Evolutionary conservation across 2,888 invertebrate genomes (phyloP), one percentile per base, ranked within the genome.

Genomic region (Hyles lineata): DNA sequence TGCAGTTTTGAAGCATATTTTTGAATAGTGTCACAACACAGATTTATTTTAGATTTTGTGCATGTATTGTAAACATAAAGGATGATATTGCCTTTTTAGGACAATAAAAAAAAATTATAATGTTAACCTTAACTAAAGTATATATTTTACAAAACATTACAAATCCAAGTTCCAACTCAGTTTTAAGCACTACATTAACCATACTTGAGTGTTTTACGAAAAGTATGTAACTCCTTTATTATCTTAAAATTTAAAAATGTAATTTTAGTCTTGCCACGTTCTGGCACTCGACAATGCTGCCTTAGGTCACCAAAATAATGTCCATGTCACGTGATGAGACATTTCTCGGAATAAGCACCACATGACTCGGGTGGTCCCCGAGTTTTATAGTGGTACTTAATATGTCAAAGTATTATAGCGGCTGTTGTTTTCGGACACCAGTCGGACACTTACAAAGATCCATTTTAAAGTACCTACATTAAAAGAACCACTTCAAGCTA

Each of bases 301-400:
- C 73, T 72, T 25, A 74, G 77, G 79, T 82, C 81, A 83, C 83
- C 78, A 83, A 85, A 86, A 83, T 84, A 85, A 83, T 83, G 82
- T 78, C 75, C 75, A 77, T 82, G 80, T 85, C 85, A 79, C 77
- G 62, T 78, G 80, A 78, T 80, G 80, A 79, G 80, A 82, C 82
- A 80, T 76, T 87, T 89, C 89, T 87, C 76, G 78, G 88, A 88
- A 88, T 77, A 77, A 76, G 77, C 73, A 72, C 75, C 82, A 80
- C 60, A 74, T 81, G 82, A 79, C 78, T 82, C 81, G 86, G 89
- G 89, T 89, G 88, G 83, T 83, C 85, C 79, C 76, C 76, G 78
- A 80, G 80, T 85, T 88, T 89, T 89, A 88, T 88, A 83, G 82
- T 79, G 83, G 83, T 83, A 82, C 83, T 87, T 87, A 84, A 82